phyloP scores from a whole-genome alignment of 2,113 vertebrate species.

The Bolborhynchus lineola region DNA sequence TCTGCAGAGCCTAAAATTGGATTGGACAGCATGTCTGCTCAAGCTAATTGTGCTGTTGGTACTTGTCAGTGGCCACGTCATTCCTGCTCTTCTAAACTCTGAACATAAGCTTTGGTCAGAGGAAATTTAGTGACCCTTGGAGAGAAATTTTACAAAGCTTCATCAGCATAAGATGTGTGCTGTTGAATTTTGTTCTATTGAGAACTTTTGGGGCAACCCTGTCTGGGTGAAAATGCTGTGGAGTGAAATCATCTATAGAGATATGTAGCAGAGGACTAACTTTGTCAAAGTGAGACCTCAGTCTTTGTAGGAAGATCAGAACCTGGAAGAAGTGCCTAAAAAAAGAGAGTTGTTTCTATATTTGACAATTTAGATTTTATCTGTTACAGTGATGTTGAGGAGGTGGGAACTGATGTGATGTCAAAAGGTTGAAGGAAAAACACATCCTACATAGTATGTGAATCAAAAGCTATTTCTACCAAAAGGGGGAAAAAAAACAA shows the following conservation, averaged over 20 bases:
- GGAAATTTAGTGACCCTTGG: not conserved
- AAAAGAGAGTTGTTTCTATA: not conserved
- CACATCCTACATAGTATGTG: not conserved
- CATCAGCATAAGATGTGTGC: not conserved
- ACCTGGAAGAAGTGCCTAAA: not conserved
- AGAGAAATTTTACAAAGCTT: not conserved
- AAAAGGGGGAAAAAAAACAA: not conserved
- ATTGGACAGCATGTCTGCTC: conserved; percentile 33
- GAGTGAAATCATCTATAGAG: not conserved
- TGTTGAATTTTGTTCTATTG: not conserved
- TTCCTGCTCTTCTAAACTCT: not conserved
- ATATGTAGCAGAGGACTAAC: not conserved
- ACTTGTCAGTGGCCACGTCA: not conserved
- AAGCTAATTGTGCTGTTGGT: conserved; percentile 42
- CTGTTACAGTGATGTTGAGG: not conserved
- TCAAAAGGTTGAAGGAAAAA: not conserved
- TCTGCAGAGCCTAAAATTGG: conserved; percentile 39
- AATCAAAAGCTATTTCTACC: not conserved
- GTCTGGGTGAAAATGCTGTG: not conserved
- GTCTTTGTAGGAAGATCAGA: not conserved
- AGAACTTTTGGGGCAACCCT: not conserved
- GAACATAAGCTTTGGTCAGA: conserved; percentile 16
- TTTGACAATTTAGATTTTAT: not conserved
- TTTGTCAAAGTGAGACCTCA: not conserved
- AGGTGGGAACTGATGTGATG: not conserved